Evolutionary conservation across 2,888 invertebrate genomes (phyloP), one percentile per base, ranked within the genome.

Genomic region (Amiota mariae): DNA sequence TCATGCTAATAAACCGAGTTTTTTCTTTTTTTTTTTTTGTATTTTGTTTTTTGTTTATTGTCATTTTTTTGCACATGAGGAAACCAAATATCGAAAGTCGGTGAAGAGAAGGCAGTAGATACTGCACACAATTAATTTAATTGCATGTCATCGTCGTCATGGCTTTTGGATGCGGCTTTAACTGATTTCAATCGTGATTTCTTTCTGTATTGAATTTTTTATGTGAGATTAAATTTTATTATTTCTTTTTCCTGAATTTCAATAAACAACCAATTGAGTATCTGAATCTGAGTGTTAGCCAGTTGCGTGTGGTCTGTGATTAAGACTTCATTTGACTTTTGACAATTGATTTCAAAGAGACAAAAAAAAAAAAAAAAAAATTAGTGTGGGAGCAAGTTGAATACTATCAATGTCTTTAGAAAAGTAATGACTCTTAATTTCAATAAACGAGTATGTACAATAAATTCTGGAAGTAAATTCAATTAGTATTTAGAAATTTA

Each of bases 91-190:
- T 18, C 10, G 12, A 18, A 59, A 59, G 8, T 59, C 20, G 54
- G 8, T 6, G 36, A 6, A 36, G 36, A 36, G 36, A 36, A 36
- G 36, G 3, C 36, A 36, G 36, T 36, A 36, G 8, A 36, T 36
- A 36, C 54, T 18, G 18, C 59, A 59, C 49, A 48, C 66, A 66
- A 66, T 66, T 49, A 66, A 66, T 66, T 66, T 66, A 66, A 66
- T 48, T 66, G 66, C 48, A 66, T 66, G 48, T 66, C 66, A 66
- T 66, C 66, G 66, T 66, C 49, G 66, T 66, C 66, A 66, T 48
- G 63, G 63, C 59, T 59, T 59, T 59, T 20, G 36, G 59, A 59
- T 59, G 15, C 46, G 36, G 66, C 66, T 66, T 59, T 18, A 66
- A 66, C 12, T 48, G 66, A 66, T 66, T 66, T 24, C 46, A 20